Conservation (phyloP, 2,797 vertebrate species). For the Gambusia yucatana region DNA sequence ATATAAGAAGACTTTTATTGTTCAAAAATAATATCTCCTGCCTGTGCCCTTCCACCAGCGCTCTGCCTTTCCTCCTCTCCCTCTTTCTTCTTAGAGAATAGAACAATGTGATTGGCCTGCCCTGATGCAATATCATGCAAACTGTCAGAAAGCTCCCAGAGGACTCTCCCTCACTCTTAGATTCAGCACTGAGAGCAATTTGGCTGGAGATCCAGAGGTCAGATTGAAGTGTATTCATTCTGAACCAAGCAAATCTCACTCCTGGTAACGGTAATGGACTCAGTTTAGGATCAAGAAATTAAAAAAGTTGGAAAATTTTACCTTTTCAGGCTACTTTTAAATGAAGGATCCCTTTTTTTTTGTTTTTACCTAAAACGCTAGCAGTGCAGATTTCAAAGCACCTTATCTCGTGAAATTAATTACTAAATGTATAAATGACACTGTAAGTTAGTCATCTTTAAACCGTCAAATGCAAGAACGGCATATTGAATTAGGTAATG, state of each 20-base stretch:
- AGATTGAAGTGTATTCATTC: slow-evolving; percentile 39
- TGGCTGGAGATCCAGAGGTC: slow-evolving; percentile 54
- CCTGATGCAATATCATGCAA: slow-evolving; percentile 77
- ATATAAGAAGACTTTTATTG: slow-evolving; percentile 32
- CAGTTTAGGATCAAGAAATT: background rate
- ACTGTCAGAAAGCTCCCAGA: slow-evolving; percentile 62
- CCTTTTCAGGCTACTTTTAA: background rate
- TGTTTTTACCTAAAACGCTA: background rate
- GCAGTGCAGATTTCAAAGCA: background rate
- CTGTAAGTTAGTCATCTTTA: background rate
- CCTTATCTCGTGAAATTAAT: background rate
- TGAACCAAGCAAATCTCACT: slow-evolving; percentile 25
- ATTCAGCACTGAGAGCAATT: slow-evolving; percentile 50
- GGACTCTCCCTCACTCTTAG: slow-evolving; percentile 51
- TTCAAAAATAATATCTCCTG: slow-evolving; percentile 19
- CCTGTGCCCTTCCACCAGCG: slow-evolving; percentile 14
- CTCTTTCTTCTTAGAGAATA: slow-evolving; percentile 44
- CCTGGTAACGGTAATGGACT: slow-evolving; percentile 18
- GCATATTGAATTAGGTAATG: background rate
- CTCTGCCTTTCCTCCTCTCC: slow-evolving; percentile 34
- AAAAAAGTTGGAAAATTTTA: background rate
- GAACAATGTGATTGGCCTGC: slow-evolving; percentile 59
- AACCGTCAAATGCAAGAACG: background rate
- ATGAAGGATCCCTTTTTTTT: background rate
- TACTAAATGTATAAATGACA: background rate